A percentile compares a stretch with the other conserved stretches of the same genome.
Conservation (phyloP, 2,113 vertebrate species). For the Vulpes ferrilata region DNA sequence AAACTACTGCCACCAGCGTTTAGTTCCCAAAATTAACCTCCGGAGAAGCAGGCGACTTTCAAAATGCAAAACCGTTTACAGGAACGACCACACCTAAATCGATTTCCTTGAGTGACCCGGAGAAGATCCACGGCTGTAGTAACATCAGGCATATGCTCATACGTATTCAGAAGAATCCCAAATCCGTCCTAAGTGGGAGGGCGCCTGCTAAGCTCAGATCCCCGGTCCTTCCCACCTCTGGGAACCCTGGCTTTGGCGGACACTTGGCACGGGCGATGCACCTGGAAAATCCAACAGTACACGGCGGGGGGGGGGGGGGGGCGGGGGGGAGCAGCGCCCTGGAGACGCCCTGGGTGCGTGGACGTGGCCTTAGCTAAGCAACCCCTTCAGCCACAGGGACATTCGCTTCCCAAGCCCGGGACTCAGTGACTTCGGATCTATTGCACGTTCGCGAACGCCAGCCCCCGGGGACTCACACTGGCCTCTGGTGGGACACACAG, state of each 20-base stretch:
- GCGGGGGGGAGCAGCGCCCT: rapidly evolving
- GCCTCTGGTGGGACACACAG: not conserved
- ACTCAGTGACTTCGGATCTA: not conserved
- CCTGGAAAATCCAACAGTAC: not conserved
- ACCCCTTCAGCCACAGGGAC: not conserved
- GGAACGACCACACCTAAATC: not conserved
- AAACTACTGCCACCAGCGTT: not conserved
- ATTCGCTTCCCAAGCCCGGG: not conserved
- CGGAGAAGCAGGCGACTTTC: not conserved
- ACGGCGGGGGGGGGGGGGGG: not conserved
- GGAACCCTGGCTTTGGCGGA: not conserved
- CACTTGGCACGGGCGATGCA: rapidly evolving
- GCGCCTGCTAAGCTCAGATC: rapidly evolving
- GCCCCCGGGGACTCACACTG: rapidly evolving
- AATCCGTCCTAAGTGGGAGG: rapidly evolving
- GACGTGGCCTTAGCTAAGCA: not conserved
- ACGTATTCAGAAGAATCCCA: not conserved
- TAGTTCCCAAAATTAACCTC: not conserved
- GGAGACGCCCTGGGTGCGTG: rapidly evolving
- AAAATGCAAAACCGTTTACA: not conserved
- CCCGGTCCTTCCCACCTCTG: rapidly evolving
- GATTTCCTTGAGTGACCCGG: not conserved
- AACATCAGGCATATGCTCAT: rapidly evolving
- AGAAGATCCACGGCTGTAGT: not conserved
- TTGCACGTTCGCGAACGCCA: not conserved